A percentile compares a stretch with the other conserved stretches of the same genome.
Evolutionary conservation across 2,888 invertebrate genomes (phyloP).

Genomic region (Choreutis nemorana): DNA sequence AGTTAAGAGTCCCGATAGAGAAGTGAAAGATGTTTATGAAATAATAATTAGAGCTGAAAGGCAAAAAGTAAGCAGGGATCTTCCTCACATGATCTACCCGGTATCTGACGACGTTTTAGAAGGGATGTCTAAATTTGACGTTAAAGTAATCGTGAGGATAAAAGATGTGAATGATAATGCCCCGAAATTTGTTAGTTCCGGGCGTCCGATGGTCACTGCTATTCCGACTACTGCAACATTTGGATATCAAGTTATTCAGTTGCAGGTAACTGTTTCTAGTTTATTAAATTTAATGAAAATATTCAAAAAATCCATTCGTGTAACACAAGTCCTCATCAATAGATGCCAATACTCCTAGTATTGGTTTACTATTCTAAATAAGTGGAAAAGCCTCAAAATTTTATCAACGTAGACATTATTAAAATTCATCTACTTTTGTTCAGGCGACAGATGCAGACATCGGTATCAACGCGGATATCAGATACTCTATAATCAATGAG

Average conservation of each 20-base stretch:
- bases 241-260: conserved; percentile 80
- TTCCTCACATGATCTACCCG: conserved; percentile 80
- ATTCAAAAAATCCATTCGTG: too few relatives aligned
- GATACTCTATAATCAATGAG: conserved; percentile 82
- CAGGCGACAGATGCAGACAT: conserved; percentile 79
- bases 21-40: conserved; percentile 72
- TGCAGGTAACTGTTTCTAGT: conserved; percentile 62
- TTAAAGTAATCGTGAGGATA: conserved; percentile 79
- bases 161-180: conserved; percentile 85
- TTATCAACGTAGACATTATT: too few relatives aligned
- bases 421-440: conserved; percentile 2
- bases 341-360: too few relatives aligned
- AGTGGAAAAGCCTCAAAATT: too few relatives aligned
- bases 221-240: conserved; percentile 83
- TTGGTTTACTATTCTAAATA: too few relatives aligned
- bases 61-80: conserved; percentile 70
- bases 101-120: conserved; percentile 75
- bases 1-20: conserved; percentile 78
- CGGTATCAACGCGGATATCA: conserved; percentile 79
- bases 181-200: conserved; percentile 77
- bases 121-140: conserved; percentile 78
- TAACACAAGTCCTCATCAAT: too few relatives aligned
- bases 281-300: too few relatives aligned
- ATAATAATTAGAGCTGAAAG: conserved; percentile 57
- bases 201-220: conserved; percentile 82